Percentiles rank a stretch among this genome's conserved stretches.
phyloP scores from a whole-genome alignment of 2,888 invertebrate genomes.

The Calephelis perditalis region DNA sequence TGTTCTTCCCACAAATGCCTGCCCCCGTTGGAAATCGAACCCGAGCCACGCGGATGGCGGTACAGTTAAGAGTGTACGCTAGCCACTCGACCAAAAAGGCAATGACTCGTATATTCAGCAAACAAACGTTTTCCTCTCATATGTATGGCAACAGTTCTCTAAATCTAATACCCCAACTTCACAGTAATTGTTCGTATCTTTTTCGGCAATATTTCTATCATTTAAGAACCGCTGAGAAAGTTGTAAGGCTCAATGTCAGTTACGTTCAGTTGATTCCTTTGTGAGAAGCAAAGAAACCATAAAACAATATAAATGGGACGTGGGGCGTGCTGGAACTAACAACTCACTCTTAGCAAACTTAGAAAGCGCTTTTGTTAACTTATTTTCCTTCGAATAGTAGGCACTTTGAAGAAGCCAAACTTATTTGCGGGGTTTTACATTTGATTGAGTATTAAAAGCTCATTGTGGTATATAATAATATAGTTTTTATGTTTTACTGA shows the following conservation, averaged over 20 bases:
- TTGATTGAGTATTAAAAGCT: not conserved
- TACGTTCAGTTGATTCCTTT: slow-evolving; percentile 4
- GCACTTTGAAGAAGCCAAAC: slow-evolving; percentile 31
- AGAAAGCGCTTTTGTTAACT: slow-evolving; percentile 41
- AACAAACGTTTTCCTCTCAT: no score
- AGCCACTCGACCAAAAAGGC: no score
- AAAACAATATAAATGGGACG: slow-evolving; percentile 71
- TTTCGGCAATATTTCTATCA: not conserved
- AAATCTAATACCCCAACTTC: no score
- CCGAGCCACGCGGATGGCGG: no score
- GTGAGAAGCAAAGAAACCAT: slow-evolving; percentile 46
- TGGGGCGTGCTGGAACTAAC: slow-evolving; percentile 42
- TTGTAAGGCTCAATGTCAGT: slow-evolving; percentile 1
- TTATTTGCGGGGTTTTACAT: not conserved
- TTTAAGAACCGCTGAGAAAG: slow-evolving; percentile 1
- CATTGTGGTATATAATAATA: no score
- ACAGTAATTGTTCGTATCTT: no score
- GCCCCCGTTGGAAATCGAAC: no score
- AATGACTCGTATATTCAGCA: no score
- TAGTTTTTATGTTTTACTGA: no score
- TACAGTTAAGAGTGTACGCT: no score
- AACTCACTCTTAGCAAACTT: slow-evolving; percentile 31
- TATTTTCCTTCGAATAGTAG: slow-evolving; percentile 44
- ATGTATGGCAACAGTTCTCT: no score
- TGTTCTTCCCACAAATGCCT: no score